phyloP scores from a whole-genome alignment of 2,888 invertebrate species.

The Melitaea athalia region DNA sequence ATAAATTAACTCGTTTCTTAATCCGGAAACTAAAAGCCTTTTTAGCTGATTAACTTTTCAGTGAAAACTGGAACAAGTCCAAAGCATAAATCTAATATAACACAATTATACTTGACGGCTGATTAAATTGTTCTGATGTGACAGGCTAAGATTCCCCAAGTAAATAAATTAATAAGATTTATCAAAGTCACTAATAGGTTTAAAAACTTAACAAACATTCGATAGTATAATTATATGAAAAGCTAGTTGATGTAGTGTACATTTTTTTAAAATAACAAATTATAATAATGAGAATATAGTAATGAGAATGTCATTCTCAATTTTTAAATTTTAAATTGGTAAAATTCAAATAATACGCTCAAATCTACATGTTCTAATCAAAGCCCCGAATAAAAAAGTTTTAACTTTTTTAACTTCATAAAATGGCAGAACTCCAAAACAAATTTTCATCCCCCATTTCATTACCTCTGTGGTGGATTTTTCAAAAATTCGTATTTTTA shows the following conservation, averaged over 20 bases:
- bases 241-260: background rate
- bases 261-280: too few relatives aligned
- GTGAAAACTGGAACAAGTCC: constrained; percentile 66
- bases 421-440: too few relatives aligned
- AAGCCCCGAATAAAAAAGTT: too few relatives aligned
- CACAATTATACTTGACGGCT: constrained; percentile 72
- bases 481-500: too few relatives aligned
- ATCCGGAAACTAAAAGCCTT: constrained; percentile 68
- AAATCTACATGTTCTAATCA: too few relatives aligned
- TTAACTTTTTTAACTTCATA: too few relatives aligned
- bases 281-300: too few relatives aligned
- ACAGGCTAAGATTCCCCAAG: constrained; percentile 16
- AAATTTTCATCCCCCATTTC: too few relatives aligned
- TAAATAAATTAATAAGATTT: constrained; percentile 21
- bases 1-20: constrained; percentile 75
- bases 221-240: background rate
- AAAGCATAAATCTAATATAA: constrained; percentile 74
- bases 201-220: background rate
- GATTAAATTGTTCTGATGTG: constrained; percentile 48
- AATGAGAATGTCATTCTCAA: too few relatives aligned
- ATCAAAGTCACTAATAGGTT: constrained; percentile 11
- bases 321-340: too few relatives aligned
- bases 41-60: constrained; percentile 79
- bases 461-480: too few relatives aligned
- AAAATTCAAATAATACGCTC: too few relatives aligned